Conservation (phyloP, 2,888 invertebrate species). For the Chaitophorus viminalis region DNA sequence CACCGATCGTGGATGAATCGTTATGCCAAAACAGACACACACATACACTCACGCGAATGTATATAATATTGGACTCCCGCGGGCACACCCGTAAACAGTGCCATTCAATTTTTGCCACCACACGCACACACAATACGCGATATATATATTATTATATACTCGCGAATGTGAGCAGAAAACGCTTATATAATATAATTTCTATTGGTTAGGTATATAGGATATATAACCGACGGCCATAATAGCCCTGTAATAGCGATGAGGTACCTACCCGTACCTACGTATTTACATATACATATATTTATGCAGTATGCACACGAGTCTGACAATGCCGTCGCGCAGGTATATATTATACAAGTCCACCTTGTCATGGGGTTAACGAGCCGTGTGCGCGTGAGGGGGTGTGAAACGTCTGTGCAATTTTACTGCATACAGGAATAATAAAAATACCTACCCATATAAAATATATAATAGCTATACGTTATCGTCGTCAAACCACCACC, state of each 20-base stretch:
- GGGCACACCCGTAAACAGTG: constrained; percentile 48
- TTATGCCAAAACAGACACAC: constrained; percentile 51
- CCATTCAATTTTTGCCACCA: constrained; percentile 43
- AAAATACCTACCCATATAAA: not conserved
- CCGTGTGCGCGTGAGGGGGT: constrained; percentile 28
- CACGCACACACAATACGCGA: not conserved
- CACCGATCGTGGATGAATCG: constrained; percentile 25
- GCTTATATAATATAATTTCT: not conserved
- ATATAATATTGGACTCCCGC: constrained; percentile 31
- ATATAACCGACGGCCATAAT: not conserved
- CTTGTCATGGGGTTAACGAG: constrained; percentile 46
- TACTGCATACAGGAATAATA: constrained; percentile 1
- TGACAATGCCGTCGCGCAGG: not conserved
- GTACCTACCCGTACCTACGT: not conserved
- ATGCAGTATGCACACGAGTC: not conserved
- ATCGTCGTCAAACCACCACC: not conserved
- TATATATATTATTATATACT: not conserved
- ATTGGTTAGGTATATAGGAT: not conserved
- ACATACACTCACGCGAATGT: not conserved
- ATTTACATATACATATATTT: no score
- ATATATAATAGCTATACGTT: not conserved
- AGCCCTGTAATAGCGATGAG: not conserved
- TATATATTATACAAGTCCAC: not conserved
- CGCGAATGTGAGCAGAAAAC: not conserved
- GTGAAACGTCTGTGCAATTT: constrained; percentile 8